phyloP scores from a whole-genome alignment of 2,888 invertebrate species.

The Galerucella calmariensis region DNA sequence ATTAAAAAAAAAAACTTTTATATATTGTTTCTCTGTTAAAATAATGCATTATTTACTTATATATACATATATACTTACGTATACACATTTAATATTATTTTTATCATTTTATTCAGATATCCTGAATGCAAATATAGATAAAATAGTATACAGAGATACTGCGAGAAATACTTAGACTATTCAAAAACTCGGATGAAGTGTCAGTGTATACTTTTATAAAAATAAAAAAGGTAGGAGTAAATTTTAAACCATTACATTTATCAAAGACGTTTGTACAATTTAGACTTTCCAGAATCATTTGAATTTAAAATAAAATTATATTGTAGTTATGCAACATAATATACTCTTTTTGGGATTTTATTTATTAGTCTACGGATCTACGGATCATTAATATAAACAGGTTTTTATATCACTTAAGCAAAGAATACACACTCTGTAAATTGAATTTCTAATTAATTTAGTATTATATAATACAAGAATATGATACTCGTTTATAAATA shows the following conservation, averaged over 20 bases:
- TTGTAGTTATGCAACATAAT: neutral
- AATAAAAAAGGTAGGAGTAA: neutral
- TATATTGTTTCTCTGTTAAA: neutral
- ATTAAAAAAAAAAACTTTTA: neutral
- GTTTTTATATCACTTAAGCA: neutral
- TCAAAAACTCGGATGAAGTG: neutral
- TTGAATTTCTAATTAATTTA: neutral
- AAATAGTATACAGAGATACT: constrained; percentile 4
- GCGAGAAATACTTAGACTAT: neutral
- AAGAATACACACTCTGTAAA: no score
- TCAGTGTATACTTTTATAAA: neutral
- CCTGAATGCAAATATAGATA: constrained; percentile 1
- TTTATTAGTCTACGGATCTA: neutral
- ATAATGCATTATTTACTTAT: constrained; percentile 1
- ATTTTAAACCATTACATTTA: neutral
- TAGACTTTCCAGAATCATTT: neutral
- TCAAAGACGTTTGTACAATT: no score
- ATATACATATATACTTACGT: neutral
- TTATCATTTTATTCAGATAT: neutral
- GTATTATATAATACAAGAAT: neutral
- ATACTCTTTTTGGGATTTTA: neutral
- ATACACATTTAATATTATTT: neutral
- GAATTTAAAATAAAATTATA: neutral
- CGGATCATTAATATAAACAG: neutral
- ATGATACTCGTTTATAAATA: neutral